Percentiles rank a stretch among this genome's conserved stretches.
phyloP scores from a whole-genome alignment of 2,888 invertebrate genomes.

The Cryptops parisi region DNA sequence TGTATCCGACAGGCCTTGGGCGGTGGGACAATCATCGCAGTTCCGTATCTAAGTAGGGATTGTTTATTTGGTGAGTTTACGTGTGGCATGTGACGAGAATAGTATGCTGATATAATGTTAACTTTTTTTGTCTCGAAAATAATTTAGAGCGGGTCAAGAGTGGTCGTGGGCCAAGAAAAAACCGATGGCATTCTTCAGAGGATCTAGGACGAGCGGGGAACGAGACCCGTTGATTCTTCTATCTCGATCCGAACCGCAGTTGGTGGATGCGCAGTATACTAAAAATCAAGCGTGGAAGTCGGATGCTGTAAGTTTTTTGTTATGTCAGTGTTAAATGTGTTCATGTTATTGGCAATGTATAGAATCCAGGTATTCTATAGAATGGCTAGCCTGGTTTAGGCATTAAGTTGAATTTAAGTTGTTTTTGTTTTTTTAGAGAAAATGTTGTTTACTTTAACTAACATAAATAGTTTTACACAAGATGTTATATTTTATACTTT shows the following conservation, averaged over 20 bases:
- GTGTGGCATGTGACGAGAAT: too few species aligned
- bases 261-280: conserved; percentile 87
- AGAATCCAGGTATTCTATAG: too few species aligned
- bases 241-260: conserved; percentile 49
- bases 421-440: too few species aligned
- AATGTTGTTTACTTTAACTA: too few species aligned
- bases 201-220: conserved; percentile 83
- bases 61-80: too few species aligned
- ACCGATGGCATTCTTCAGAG: conserved; percentile 60
- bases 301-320: conserved; percentile 45
- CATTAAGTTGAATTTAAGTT: too few species aligned
- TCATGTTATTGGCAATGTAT: too few species aligned
- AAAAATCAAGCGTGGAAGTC: conserved; percentile 99
- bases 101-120: neutral
- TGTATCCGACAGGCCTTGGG: conserved; percentile 55
- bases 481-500: too few species aligned
- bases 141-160: conserved; percentile 41
- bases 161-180: conserved; percentile 64
- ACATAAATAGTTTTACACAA: too few species aligned
- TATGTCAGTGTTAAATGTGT: too few species aligned
- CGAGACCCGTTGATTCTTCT: conserved; percentile 73
- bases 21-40: conserved; percentile 77
- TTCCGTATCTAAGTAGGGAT: conserved; percentile 43
- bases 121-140: neutral
- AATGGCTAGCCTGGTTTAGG: too few species aligned